Conservation (phyloP, 2,888 invertebrate genomes). For the Drosophila hamatofila region DNA sequence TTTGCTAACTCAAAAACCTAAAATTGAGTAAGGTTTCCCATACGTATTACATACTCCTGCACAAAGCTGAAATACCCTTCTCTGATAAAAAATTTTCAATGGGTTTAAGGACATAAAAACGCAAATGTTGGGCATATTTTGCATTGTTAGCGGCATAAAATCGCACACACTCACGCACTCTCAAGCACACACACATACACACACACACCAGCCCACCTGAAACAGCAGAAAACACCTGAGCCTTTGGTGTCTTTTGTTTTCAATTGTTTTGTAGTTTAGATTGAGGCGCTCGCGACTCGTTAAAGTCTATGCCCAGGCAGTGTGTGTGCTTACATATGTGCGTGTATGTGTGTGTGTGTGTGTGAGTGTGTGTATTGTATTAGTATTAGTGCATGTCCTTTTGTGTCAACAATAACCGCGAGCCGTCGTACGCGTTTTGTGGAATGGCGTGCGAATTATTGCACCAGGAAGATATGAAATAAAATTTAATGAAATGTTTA, state of each 20-base stretch:
- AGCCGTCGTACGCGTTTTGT: conserved; percentile 73
- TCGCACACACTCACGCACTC: conserved; percentile 55
- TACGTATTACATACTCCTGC: not conserved
- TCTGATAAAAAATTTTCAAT: not conserved
- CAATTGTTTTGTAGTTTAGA: conserved; percentile 77
- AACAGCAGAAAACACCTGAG: conserved; percentile 39
- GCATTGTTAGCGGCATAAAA: conserved; percentile 71
- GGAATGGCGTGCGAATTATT: conserved; percentile 81
- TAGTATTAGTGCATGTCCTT: conserved; percentile 52
- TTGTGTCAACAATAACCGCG: conserved; percentile 65
- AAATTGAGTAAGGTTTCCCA: too few species aligned
- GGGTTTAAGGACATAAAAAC: conserved; percentile 31
- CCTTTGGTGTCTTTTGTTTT: conserved; percentile 69
- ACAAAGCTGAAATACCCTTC: not conserved
- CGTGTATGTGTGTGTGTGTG: conserved; percentile 22
- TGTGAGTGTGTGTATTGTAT: conserved; percentile 18
- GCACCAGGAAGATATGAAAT: conserved; percentile 81
- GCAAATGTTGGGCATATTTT: conserved; percentile 77
- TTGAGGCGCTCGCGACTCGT: conserved; percentile 75
- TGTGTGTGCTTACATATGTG: conserved; percentile 19
- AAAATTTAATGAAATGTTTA: conserved; percentile 81
- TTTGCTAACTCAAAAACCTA: too few species aligned
- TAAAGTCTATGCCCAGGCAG: conserved; percentile 58
- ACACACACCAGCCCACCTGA: conserved; percentile 10
- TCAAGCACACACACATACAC: conserved; percentile 24